phyloP scores from a whole-genome alignment of 2,113 vertebrate genomes.

The Pongo abelii region DNA sequence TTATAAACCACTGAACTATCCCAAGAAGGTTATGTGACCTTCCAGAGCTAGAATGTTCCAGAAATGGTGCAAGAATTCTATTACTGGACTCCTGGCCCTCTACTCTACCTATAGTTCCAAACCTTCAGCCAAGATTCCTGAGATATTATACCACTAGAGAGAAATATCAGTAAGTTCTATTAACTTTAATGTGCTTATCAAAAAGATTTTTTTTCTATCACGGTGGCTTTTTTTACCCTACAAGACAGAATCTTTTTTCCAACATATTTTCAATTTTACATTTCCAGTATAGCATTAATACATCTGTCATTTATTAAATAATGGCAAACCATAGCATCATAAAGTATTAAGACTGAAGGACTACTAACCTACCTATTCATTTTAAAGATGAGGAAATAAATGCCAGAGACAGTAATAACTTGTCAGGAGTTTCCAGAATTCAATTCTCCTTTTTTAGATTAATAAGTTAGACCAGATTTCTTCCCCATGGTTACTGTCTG shows the following conservation, averaged over 20 bases:
- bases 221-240: background rate
- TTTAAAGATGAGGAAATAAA: background rate
- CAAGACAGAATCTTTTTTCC: background rate
- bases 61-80: background rate
- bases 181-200: background rate
- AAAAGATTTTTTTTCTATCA: background rate
- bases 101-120: background rate
- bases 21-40: background rate
- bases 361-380: background rate
- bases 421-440: background rate
- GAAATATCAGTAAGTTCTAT: background rate
- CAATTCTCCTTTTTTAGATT: background rate
- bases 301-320: slow-evolving; percentile 9
- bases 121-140: too few species aligned
- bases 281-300: background rate
- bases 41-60: background rate
- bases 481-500: background rate
- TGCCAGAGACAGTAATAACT: background rate
- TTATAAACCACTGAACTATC: background rate
- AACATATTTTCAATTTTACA: background rate
- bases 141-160: background rate
- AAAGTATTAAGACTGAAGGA: background rate
- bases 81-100: background rate
- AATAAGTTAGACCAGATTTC: background rate
- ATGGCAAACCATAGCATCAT: background rate